Evolutionary conservation across 92 coral and sea anemone genomes (phyloP).

Genomic region (Epizoanthus ramosus): DNA sequence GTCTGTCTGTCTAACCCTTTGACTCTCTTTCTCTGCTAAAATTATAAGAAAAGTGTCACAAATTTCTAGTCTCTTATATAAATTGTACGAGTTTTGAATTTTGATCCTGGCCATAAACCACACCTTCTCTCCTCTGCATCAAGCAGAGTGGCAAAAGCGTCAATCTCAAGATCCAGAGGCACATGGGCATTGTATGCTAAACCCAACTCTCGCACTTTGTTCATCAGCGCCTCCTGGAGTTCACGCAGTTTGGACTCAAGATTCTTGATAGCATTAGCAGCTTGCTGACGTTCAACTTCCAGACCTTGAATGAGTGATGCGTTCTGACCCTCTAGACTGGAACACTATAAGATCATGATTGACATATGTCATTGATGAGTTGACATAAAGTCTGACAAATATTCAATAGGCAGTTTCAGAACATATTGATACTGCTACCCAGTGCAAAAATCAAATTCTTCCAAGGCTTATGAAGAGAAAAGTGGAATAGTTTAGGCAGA

Average conservation of each 20-base stretch:
- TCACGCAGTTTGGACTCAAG: slow-evolving; percentile 93
- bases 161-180: slow-evolving; percentile 88
- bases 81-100: too few relatives aligned
- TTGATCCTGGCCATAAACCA: too few relatives aligned
- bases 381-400: too few relatives aligned
- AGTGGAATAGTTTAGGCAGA: too few relatives aligned
- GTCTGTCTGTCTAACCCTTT: too few relatives aligned
- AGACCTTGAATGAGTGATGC: slow-evolving; percentile 89
- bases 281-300: slow-evolving; percentile 95
- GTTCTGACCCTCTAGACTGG: slow-evolving; percentile 88
- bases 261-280: slow-evolving; percentile 84
- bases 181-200: slow-evolving; percentile 94
- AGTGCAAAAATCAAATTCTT: too few relatives aligned
- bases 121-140: slow-evolving; percentile 97
- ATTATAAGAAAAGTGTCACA: too few relatives aligned
- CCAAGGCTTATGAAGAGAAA: too few relatives aligned
- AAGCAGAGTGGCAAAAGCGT: slow-evolving; percentile 87
- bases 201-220: slow-evolving; percentile 93
- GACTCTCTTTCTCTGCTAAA: too few relatives aligned
- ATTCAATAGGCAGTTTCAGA: too few relatives aligned
- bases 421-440: too few relatives aligned
- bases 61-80: too few relatives aligned
- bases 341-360: slow-evolving; percentile 58
- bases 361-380: not conserved
- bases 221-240: slow-evolving; percentile 94